A percentile compares a stretch with the other conserved stretches of the same genome.
phyloP scores from a whole-genome alignment of 2,113 vertebrate genomes.

The Saccopteryx bilineata region DNA sequence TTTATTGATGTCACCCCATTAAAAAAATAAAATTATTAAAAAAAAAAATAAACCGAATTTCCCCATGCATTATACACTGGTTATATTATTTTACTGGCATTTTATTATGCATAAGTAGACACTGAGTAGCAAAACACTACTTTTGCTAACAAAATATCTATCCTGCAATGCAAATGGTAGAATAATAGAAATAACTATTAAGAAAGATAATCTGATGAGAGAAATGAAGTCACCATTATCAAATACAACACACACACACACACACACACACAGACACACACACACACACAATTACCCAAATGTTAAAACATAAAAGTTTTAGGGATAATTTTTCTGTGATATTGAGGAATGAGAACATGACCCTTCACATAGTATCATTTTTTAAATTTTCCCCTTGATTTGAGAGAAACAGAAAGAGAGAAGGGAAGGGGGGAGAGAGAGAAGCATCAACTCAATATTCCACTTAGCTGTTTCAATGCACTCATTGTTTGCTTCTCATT shows the following conservation, averaged over 20 bases:
- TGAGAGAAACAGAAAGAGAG: too few species aligned
- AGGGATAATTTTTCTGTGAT: slow-evolving; percentile 17
- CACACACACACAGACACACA: not conserved
- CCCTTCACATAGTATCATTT: not conserved
- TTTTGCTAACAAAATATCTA: slow-evolving; percentile 25
- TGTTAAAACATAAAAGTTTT: not conserved
- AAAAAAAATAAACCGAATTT: too few species aligned
- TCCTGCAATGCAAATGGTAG: not conserved
- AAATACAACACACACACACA: not conserved
- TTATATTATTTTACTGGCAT: not conserved
- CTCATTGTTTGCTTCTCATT: too few species aligned
- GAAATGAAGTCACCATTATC: not conserved
- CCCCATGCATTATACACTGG: not conserved
- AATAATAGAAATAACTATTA: not conserved
- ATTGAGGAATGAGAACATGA: not conserved
- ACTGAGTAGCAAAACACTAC: not conserved
- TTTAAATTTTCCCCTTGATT: too few species aligned
- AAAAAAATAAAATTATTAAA: too few species aligned
- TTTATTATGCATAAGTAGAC: not conserved
- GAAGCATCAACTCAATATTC: too few species aligned
- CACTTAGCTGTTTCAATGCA: too few species aligned
- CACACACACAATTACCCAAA: not conserved
- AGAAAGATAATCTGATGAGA: slow-evolving; percentile 5
- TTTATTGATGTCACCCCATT: too few species aligned
- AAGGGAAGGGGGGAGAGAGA: too few species aligned